These are phyloP conservation scores for Paelopatides confundens DNA, from an alignment of 53 echinoderm and acorn worm genomes.

Conservation along the genomic window DNA sequence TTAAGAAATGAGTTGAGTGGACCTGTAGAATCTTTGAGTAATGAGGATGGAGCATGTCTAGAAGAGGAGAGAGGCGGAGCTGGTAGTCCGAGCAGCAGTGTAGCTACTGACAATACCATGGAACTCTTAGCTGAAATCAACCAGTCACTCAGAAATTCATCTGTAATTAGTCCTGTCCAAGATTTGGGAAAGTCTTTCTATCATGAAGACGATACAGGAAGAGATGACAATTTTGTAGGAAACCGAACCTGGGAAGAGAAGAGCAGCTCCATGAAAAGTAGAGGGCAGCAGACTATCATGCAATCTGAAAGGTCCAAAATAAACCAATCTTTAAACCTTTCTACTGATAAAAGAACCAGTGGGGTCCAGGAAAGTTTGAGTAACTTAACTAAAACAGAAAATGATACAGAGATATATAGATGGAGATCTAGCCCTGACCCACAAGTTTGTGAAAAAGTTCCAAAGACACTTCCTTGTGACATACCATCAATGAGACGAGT, in stretches of 20 bases:
- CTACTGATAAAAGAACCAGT: not conserved
- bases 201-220: too few relatives aligned
- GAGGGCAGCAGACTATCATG: not conserved
- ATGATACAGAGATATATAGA: not conserved
- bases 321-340: not conserved
- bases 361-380: not conserved
- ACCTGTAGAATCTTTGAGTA: not conserved
- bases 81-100: conserved; percentile 49
- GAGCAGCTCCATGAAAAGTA: not conserved
- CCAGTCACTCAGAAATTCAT: conserved; percentile 75
- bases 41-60: not conserved
- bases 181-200: conserved; percentile 19
- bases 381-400: not conserved
- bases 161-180: conserved; percentile 66
- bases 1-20: not conserved
- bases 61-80: not conserved
- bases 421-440: too few relatives aligned
- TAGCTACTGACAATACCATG: conserved; percentile 71
- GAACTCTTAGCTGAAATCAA: conserved; percentile 90
- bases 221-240: not conserved
- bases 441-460: not conserved
- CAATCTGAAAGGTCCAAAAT: not conserved
- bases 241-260: not conserved
- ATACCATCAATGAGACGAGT: not conserved
- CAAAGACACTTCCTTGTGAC: not conserved